Evolutionary conservation across 2,797 vertebrate genomes (phyloP), one percentile per base, ranked within the genome.

Genomic region (Sebastes matsubarae): DNA sequence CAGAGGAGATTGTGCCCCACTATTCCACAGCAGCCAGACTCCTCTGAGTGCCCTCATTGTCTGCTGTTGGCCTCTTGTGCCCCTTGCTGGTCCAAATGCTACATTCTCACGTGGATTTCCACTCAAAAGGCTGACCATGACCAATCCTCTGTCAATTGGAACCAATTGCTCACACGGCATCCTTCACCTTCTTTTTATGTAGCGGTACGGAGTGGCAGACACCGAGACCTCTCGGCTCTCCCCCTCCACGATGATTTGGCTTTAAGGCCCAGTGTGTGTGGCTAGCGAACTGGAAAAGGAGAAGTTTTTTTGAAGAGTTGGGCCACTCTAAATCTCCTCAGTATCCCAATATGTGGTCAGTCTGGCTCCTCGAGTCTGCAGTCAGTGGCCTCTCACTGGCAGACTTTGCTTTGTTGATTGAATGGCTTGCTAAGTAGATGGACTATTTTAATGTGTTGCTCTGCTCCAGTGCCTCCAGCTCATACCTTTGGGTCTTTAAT

Each of bases 21-120:
- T 87, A 68, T 82, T 94, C 81, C 81, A 55, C 92, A 81, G 86
- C 88, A 90, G 91, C 91, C 93, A 93, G 94, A 84, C 93, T 94
- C 91, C 91, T 93, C 88, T 92, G 92, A 93, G 94, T 93, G 90
- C 87, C 87, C 81, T 92, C 87, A 94, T 96, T 94, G 95, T 95
- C 90, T 91, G 86, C 79, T 65, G 79, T 89, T 93, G 92, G 91
- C 92, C 93, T 88, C 89, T 90, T 92, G 87, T 92, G 93, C 88
- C 92, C 93, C 92, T 94, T 71, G 89, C 94, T 91, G 93, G 89
- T 92, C 89, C 89, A 92, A 93, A 90, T 79, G 86, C 91, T 86
- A 91, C 89, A 93, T 96, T 96, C 96, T 96, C 95, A 95, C 95
- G 93, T 94, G 95, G 95, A 96, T 96, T 96, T 96, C 90, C 87